Evolutionary conservation across 2,888 invertebrate species (phyloP).

Genomic region (Uropetala carovei): DNA sequence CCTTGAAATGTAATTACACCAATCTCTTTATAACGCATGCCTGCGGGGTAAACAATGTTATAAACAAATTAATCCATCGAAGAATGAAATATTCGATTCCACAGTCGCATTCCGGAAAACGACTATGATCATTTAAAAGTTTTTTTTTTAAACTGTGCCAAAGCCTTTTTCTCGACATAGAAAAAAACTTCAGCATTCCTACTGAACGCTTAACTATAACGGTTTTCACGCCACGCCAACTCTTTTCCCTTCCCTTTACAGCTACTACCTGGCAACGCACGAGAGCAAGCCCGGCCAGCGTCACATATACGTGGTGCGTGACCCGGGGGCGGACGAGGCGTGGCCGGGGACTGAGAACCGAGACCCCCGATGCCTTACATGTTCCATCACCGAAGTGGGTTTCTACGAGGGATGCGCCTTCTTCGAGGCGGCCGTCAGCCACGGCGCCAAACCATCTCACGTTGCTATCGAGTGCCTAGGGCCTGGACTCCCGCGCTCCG

Average conservation of each 20-base stretch:
- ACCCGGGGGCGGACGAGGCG: conserved; percentile 81
- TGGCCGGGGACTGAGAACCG: conserved; percentile 86
- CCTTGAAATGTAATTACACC: too few species aligned
- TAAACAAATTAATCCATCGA: too few species aligned
- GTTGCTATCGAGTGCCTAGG: conserved; percentile 91
- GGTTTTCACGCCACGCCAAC: neutral
- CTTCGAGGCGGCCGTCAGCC: conserved; percentile 86
- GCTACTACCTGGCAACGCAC: conserved; percentile 81
- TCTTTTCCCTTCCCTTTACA: neutral
- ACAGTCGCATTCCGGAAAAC: too few species aligned
- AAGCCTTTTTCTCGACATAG: too few species aligned
- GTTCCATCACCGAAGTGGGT: conserved; percentile 81
- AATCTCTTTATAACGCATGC: too few species aligned
- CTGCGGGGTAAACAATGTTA: too few species aligned
- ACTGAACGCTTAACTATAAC: too few species aligned
- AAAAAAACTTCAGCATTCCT: too few species aligned
- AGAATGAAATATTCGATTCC: too few species aligned
- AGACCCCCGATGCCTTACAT: conserved; percentile 91
- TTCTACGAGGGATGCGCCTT: conserved; percentile 92
- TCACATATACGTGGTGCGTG: conserved; percentile 91
- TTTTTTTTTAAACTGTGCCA: too few species aligned
- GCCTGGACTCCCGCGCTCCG: conserved; percentile 92
- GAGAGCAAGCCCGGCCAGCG: conserved; percentile 89
- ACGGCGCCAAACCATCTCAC: conserved; percentile 76
- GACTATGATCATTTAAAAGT: too few species aligned